These are phyloP conservation scores for Rana temporaria DNA, from an alignment of 2,113 vertebrate species.

Conservation along the genomic window DNA sequence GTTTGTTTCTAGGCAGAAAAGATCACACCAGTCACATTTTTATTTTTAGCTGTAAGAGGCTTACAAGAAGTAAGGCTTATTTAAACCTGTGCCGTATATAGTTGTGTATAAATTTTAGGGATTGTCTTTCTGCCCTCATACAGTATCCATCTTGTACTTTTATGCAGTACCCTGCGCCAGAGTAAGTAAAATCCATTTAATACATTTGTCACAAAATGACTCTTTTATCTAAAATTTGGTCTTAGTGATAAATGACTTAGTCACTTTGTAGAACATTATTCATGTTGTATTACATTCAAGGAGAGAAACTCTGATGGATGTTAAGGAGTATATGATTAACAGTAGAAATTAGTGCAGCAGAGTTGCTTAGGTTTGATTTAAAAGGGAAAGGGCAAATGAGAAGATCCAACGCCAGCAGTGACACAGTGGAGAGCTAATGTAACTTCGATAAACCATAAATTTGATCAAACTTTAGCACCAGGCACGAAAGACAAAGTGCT, in stretches of 20 bases:
- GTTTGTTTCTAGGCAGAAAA: no score
- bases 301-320: conserved; percentile 55
- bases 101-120: neutral
- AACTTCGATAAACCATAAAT: conserved; percentile 59
- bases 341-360: conserved; percentile 50
- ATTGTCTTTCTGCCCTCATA: neutral
- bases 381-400: conserved; percentile 57
- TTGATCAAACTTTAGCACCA: conserved; percentile 46
- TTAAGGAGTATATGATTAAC: conserved; percentile 58
- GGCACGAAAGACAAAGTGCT: conserved; percentile 37
- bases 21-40: no score
- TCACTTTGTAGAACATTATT: conserved; percentile 57
- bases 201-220: conserved; percentile 54
- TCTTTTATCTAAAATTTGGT: conserved; percentile 58
- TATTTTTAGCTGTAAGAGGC: no score
- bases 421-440: conserved; percentile 52
- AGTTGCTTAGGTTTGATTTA: conserved; percentile 54
- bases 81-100: neutral
- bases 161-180: conserved; percentile 1
- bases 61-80: no score
- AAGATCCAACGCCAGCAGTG: conserved; percentile 48
- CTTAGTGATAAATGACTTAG: conserved; percentile 54
- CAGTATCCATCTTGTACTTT: conserved; percentile 4
- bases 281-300: conserved; percentile 55
- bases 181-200: conserved; percentile 51